phyloP scores from a whole-genome alignment of 2,888 invertebrate genomes.

The Elmis aenea region DNA sequence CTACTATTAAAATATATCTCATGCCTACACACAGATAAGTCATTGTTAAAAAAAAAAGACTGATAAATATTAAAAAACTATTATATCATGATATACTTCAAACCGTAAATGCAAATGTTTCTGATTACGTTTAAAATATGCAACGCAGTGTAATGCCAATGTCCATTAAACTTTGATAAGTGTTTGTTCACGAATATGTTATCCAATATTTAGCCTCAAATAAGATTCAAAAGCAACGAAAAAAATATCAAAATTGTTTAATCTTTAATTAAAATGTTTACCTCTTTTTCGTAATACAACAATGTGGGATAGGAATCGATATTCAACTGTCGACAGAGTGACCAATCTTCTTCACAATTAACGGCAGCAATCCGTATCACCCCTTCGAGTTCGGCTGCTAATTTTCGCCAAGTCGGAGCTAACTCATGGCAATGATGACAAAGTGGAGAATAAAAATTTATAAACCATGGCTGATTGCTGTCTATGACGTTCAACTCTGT shows the following conservation, averaged over 20 bases:
- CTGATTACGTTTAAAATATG: too few species aligned
- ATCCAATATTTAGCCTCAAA: conserved; percentile 48
- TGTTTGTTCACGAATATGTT: too few species aligned
- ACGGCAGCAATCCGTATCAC: conserved; percentile 76
- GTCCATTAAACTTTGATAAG: too few species aligned
- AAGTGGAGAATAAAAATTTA: conserved; percentile 84
- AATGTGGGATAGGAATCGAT: conserved; percentile 74
- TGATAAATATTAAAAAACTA: too few species aligned
- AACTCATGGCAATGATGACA: conserved; percentile 81
- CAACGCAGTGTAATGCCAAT: too few species aligned
- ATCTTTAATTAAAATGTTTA: conserved; percentile 14
- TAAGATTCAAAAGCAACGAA: conserved; percentile 12
- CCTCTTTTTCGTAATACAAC: conserved; percentile 56
- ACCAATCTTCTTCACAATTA: conserved; percentile 82
- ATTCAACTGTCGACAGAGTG: conserved; percentile 68
- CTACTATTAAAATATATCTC: too few species aligned
- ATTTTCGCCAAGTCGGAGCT: conserved; percentile 75
- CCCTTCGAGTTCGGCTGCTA: conserved; percentile 73
- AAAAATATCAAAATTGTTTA: neutral
- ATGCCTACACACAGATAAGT: too few species aligned
- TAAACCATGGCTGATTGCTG: conserved; percentile 70
- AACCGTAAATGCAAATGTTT: too few species aligned
- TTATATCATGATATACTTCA: too few species aligned
- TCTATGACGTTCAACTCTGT: conserved; percentile 47
- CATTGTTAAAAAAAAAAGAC: too few species aligned